Evolutionary conservation across 2,888 invertebrate genomes (phyloP).

Genomic region (Cylloceria caligata): DNA sequence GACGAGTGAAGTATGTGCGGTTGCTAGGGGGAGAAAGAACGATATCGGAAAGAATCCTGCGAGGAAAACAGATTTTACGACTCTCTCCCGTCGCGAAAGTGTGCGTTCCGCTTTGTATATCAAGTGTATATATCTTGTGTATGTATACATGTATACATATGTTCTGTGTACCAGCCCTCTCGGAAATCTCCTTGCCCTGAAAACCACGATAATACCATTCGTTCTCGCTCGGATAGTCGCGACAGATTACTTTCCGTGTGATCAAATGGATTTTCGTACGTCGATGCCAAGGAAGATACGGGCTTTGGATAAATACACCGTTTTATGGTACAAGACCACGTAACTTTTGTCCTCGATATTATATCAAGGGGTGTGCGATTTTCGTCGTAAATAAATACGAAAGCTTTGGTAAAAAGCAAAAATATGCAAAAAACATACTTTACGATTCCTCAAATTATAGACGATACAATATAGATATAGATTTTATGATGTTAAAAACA

Average conservation of each 20-base stretch:
- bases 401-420: not conserved
- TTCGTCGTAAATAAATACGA: slow-evolving; percentile 2
- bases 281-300: slow-evolving; percentile 35
- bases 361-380: not conserved
- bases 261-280: slow-evolving; percentile 45
- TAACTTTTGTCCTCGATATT: slow-evolving; percentile 12
- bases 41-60: slow-evolving; percentile 42
- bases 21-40: slow-evolving; percentile 13
- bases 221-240: slow-evolving; percentile 27
- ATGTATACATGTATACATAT: slow-evolving; percentile 6
- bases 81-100: slow-evolving; percentile 27
- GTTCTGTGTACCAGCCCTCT: not conserved
- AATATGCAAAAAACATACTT: not conserved
- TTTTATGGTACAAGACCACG: slow-evolving; percentile 17
- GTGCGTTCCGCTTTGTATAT: slow-evolving; percentile 27
- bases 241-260: slow-evolving; percentile 42
- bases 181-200: slow-evolving; percentile 12
- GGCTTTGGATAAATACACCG: slow-evolving; percentile 20
- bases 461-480: not conserved
- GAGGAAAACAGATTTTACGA: slow-evolving; percentile 58
- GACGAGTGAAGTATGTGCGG: slow-evolving; percentile 34
- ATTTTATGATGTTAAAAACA: not conserved
- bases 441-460: not conserved
- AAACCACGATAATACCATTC: slow-evolving; percentile 32
- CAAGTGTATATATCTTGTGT: slow-evolving; percentile 11